Evolutionary conservation across 2,888 invertebrate species (phyloP).

Genomic region (Trisateles emortualis): DNA sequence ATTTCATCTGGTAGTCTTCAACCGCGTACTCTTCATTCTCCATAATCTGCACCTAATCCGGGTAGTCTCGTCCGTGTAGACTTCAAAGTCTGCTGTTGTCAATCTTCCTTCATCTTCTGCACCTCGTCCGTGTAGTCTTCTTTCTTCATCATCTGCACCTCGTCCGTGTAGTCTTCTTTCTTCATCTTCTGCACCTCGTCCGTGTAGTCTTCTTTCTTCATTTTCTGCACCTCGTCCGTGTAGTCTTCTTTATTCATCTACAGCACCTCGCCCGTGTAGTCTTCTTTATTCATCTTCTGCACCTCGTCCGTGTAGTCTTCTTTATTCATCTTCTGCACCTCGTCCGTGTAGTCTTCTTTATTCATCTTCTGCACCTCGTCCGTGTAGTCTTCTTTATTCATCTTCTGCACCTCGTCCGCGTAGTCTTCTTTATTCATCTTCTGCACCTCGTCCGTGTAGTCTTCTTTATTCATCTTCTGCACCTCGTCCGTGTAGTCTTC

Average conservation of each 20-base stretch:
- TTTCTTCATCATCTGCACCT: not conserved
- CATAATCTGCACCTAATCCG: conserved; percentile 3
- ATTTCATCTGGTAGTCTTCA: conserved; percentile 1
- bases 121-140: conserved; percentile 6
- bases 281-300: conserved; percentile 5
- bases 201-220: conserved; percentile 7
- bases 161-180: conserved; percentile 2
- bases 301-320: not conserved
- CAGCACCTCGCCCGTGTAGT: not conserved
- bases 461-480: no score
- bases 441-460: no score
- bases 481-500: conserved; percentile 1
- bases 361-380: conserved; percentile 12
- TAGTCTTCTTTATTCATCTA: conserved; percentile 5
- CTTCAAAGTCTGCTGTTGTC: no score
- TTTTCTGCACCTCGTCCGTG: conserved; percentile 2
- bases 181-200: conserved; percentile 5
- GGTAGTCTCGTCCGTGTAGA: conserved; percentile 12
- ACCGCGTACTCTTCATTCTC: not conserved
- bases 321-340: not conserved
- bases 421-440: no score
- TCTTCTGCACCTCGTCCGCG: not conserved
- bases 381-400: conserved; percentile 22
- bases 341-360: conserved; percentile 17
- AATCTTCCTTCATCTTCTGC: conserved; percentile 4